Conservation (phyloP, 1,140 invertebrate species). For the Eupristina koningsbergeri region DNA sequence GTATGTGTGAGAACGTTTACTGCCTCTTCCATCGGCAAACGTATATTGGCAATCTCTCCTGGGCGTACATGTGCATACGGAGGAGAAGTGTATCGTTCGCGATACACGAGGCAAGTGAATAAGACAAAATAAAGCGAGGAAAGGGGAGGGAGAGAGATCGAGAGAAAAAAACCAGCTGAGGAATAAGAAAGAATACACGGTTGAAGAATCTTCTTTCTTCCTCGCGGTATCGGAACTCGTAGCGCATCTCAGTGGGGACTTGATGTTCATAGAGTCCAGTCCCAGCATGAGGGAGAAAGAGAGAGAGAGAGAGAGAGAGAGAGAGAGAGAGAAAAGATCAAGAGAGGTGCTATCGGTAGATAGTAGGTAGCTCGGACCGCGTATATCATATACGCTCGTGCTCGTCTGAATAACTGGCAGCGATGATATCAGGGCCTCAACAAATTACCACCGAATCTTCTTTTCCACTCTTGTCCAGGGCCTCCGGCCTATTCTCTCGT, state of each 20-base stretch:
- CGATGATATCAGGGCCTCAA: slow-evolving; percentile 46
- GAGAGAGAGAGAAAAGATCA: neutral
- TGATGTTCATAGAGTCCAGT: neutral
- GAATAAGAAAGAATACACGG: slow-evolving; percentile 42
- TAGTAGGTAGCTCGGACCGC: slow-evolving; percentile 36
- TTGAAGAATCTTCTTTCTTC: neutral
- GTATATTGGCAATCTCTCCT: slow-evolving; percentile 30
- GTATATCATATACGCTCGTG: slow-evolving; percentile 23
- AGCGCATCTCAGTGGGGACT: neutral
- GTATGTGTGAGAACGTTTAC: neutral
- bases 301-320: neutral
- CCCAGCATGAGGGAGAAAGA: neutral
- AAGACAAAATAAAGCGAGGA: neutral
- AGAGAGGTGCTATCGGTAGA: slow-evolving; percentile 40
- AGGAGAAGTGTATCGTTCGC: neutral
- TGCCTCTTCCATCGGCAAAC: neutral
- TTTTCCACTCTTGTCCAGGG: neutral
- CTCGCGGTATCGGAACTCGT: neutral
- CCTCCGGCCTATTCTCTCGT: neutral
- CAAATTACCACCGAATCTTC: slow-evolving; percentile 44
- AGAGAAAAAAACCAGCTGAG: slow-evolving; percentile 23
- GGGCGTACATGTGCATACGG: neutral
- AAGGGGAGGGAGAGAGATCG: slow-evolving; percentile 5
- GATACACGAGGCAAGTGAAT: slow-evolving; percentile 13
- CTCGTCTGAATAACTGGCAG: slow-evolving; percentile 42